A percentile compares a stretch with the other conserved stretches of the same genome.
phyloP scores from a whole-genome alignment of 2,888 invertebrate genomes.

The Cosmorhoe ocellata region DNA sequence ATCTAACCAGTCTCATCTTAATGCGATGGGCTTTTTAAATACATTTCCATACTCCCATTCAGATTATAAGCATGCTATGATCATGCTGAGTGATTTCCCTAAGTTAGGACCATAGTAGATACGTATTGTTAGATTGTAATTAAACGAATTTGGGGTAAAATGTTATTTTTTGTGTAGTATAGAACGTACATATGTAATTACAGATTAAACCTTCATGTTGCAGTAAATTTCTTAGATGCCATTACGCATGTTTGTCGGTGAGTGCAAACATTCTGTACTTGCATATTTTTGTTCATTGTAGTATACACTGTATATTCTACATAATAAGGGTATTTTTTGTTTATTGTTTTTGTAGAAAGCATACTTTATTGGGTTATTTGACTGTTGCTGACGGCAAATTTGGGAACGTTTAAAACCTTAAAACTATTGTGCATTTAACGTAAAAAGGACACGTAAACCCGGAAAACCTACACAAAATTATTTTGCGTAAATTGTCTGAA shows the following conservation, averaged over 20 bases:
- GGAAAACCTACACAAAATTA: not conserved
- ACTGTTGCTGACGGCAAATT: not conserved
- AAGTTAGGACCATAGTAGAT: too few species aligned
- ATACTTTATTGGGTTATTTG: not conserved
- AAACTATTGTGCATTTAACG: not conserved
- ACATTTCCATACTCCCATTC: slow-evolving; percentile 38
- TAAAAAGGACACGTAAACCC: not conserved
- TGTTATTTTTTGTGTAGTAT: too few species aligned
- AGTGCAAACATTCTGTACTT: slow-evolving; percentile 58
- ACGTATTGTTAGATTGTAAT: slow-evolving; percentile 13
- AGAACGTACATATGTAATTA: too few species aligned
- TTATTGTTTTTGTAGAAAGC: slow-evolving; percentile 6
- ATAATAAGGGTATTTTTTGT: slow-evolving; percentile 2
- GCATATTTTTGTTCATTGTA: slow-evolving; percentile 28
- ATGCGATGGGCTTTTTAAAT: slow-evolving; percentile 41
- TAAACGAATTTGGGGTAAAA: too few species aligned
- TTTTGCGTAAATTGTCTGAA: not conserved
- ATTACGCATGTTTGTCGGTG: slow-evolving; percentile 70
- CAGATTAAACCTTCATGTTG: slow-evolving; percentile 75
- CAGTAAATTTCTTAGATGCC: slow-evolving; percentile 71
- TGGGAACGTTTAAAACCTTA: not conserved
- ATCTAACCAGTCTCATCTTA: slow-evolving; percentile 56
- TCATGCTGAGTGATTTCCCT: slow-evolving; percentile 13
- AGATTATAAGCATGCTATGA: slow-evolving; percentile 17
- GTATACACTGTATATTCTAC: slow-evolving; percentile 9